Evolutionary conservation across 2,113 vertebrate genomes (phyloP).

Genomic region (Meleagris gallopavo): DNA sequence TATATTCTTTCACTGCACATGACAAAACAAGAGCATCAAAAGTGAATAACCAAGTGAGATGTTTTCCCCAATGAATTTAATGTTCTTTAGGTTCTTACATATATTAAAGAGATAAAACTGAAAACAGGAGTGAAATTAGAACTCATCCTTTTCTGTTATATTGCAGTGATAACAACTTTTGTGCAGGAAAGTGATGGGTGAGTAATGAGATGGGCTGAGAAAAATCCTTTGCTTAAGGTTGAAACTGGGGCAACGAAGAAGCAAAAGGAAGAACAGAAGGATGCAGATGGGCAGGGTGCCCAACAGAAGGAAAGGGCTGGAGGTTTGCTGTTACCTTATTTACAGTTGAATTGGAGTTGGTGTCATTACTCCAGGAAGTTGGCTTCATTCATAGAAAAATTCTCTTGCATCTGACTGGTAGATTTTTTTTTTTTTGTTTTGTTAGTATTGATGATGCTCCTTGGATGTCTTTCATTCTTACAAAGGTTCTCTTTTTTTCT

Average conservation of each 20-base stretch:
- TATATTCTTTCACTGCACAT: background rate
- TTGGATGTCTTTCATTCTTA: background rate
- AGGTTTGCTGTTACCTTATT: background rate
- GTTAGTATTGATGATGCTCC: background rate
- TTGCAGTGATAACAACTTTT: background rate
- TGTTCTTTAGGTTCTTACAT: background rate
- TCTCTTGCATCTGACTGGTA: background rate
- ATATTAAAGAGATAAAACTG: background rate
- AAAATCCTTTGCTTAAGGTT: background rate
- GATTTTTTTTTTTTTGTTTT: background rate
- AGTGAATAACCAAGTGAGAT: background rate
- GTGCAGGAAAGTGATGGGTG: background rate
- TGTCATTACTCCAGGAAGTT: background rate
- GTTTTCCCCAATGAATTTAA: background rate
- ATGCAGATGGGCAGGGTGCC: background rate
- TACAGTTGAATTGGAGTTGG: background rate
- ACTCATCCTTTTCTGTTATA: background rate
- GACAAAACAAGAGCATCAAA: background rate
- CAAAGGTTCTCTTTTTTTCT: constrained; percentile 3
- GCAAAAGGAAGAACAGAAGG: background rate
- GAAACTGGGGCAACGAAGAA: background rate
- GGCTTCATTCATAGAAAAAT: background rate
- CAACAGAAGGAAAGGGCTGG: background rate
- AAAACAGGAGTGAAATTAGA: background rate
- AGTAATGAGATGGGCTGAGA: background rate